phyloP scores from a whole-genome alignment of 1,140 invertebrate species.

The Ostrea edulis region DNA sequence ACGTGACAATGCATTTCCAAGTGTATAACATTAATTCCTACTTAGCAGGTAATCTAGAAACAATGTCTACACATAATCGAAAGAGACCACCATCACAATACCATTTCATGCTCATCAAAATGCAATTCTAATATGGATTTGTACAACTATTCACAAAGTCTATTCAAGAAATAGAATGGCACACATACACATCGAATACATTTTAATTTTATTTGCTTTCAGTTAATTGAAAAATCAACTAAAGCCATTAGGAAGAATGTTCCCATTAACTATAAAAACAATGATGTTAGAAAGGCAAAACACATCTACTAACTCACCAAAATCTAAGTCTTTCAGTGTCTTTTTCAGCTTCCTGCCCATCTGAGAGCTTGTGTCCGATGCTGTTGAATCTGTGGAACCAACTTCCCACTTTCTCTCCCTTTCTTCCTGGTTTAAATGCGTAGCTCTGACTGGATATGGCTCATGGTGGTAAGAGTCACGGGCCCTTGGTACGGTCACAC shows the following conservation, averaged over 20 bases:
- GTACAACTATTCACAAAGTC: background rate
- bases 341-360: constrained; percentile 6
- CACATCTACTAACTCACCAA: background rate
- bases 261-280: no score
- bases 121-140: background rate
- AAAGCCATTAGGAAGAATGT: no score
- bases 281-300: background rate
- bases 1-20: constrained; percentile 8
- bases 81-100: background rate
- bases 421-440: constrained; percentile 27
- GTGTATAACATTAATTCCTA: background rate
- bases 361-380: constrained; percentile 39
- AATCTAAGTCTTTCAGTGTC: constrained; percentile 23
- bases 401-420: constrained; percentile 52
- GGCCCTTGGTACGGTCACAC: constrained; percentile 53
- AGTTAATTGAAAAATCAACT: no score
- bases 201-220: no score
- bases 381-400: constrained; percentile 49
- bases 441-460: constrained; percentile 43
- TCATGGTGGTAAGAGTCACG: constrained; percentile 15
- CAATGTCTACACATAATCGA: background rate
- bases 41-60: background rate
- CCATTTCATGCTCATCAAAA: background rate
- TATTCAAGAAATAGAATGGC: no score
- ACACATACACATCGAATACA: no score